These are phyloP conservation scores for Apotomis turbidana DNA, from an alignment of 2,888 invertebrate species.

Conservation along the genomic window DNA sequence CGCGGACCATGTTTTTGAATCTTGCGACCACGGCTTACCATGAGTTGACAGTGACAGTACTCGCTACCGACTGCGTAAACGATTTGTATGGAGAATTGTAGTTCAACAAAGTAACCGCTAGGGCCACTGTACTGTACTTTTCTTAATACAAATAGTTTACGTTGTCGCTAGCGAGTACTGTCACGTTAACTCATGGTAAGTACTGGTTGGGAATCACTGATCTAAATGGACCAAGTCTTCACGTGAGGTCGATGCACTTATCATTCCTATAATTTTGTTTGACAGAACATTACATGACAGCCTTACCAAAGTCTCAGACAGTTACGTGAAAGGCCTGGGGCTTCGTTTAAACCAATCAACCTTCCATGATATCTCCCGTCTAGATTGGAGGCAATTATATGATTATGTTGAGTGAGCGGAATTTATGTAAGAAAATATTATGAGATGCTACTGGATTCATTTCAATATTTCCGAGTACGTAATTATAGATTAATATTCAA, in stretches of 20 bases:
- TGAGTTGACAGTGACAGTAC: too few relatives aligned
- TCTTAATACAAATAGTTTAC: too few relatives aligned
- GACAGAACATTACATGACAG: slow-evolving; percentile 2
- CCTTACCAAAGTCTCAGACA: neutral
- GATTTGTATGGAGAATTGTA: too few relatives aligned
- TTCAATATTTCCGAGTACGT: neutral
- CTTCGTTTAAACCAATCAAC: slow-evolving; percentile 15
- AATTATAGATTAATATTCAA: neutral
- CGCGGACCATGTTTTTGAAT: too few relatives aligned
- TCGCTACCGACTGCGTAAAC: too few relatives aligned
- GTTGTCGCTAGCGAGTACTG: too few relatives aligned
- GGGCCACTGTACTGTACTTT: too few relatives aligned
- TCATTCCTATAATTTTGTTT: neutral
- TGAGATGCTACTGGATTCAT: slow-evolving; percentile 1
- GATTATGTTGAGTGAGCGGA: slow-evolving; percentile 7
- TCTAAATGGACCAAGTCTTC: too few relatives aligned
- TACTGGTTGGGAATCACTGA: too few relatives aligned
- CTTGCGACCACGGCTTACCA: too few relatives aligned
- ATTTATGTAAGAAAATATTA: slow-evolving; percentile 14
- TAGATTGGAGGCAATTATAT: slow-evolving; percentile 23
- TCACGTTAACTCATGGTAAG: too few relatives aligned
- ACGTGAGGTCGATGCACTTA: neutral
- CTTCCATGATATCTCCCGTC: slow-evolving; percentile 19
- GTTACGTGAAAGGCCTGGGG: slow-evolving; percentile 12
- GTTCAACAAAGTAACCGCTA: too few relatives aligned